Percentiles rank a stretch among this genome's conserved stretches.
Conservation (phyloP, 2,888 invertebrate species). For the Oligia strigilis region DNA sequence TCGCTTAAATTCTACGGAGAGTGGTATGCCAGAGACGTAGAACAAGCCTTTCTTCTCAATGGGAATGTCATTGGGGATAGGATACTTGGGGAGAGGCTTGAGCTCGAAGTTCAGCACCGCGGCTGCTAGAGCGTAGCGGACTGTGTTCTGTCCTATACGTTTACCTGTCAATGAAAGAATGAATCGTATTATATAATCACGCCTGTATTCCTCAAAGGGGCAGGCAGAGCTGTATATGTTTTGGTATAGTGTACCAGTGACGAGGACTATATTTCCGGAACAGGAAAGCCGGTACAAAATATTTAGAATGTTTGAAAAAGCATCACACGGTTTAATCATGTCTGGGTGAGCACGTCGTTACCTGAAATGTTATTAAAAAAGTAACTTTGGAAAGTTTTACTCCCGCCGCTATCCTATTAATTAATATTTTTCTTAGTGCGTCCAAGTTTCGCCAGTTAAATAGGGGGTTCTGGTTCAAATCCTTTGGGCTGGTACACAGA, state of each 20-base stretch:
- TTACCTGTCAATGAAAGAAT: slow-evolving; percentile 62
- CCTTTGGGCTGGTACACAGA: background rate
- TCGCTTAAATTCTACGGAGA: slow-evolving; percentile 58
- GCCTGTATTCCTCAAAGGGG: background rate
- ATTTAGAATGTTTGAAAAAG: too few species aligned
- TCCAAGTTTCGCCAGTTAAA: background rate
- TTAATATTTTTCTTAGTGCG: too few species aligned
- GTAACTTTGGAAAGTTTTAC: too few species aligned
- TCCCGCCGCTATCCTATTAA: too few species aligned
- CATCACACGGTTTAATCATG: too few species aligned
- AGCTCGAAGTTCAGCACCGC: slow-evolving; percentile 65
- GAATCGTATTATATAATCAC: background rate
- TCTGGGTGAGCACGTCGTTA: too few species aligned
- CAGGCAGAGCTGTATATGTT: background rate
- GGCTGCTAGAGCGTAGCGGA: slow-evolving; percentile 64
- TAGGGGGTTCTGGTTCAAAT: background rate
- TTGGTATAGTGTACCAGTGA: too few species aligned
- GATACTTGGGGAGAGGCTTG: slow-evolving; percentile 41
- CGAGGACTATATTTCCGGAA: too few species aligned
- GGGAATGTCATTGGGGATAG: slow-evolving; percentile 59
- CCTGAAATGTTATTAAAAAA: too few species aligned
- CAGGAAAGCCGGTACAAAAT: too few species aligned
- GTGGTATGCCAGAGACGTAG: slow-evolving; percentile 54
- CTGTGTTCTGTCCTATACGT: slow-evolving; percentile 67
- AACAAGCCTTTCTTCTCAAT: slow-evolving; percentile 65